Base-by-base conservation (phyloP, 2,888 invertebrate species). In the Bhutanitis thaidina region DNA sequence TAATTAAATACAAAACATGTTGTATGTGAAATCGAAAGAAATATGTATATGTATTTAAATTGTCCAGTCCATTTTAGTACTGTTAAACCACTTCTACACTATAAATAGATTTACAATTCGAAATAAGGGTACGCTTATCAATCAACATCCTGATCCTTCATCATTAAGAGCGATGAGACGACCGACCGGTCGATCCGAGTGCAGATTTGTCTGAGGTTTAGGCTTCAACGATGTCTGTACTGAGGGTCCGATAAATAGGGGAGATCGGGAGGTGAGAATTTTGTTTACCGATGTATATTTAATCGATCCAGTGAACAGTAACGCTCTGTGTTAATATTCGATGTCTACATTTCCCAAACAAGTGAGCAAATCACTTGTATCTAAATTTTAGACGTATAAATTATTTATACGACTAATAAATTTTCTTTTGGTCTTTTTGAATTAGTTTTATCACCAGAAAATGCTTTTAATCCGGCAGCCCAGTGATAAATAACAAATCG, bases 141-240 rank as follows among this genome's bases (percentile, higher is more conserved):
- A 87, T 88, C 87, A 84, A 78, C 74, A 85, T 83, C 83, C 77
- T 78, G 83, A 85, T 85, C 85, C 85, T 80, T 82, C 79, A 80
- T 86, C 85, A 88, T 87, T 80, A 87, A 85, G 88, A 88, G 80
- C 80, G 87, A 88, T 86, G 82, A 79, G 56, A 59, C 56, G 64
- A 67, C 64, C 54, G 52, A 55, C 57, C 57, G 65, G 64, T 69
- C 68, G 67, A 63, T 66, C 67, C 66, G 64, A 62, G 68, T 75
- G 77, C 79, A 77, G 84, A 86, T 87, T 84, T 82, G 82, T 85
- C 84, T 77, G 77, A 80, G 80, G 78, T 82, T 77, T 73, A 77
- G 72, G 41, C 65, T 35, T 40, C 73, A 73, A 74, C 71, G 75
- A 72, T 71, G 62, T 66, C 45, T 27, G 29, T 38, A 43, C 44